Conservation (phyloP, 2,797 vertebrate genomes). For the Botia kubotai region DNA sequence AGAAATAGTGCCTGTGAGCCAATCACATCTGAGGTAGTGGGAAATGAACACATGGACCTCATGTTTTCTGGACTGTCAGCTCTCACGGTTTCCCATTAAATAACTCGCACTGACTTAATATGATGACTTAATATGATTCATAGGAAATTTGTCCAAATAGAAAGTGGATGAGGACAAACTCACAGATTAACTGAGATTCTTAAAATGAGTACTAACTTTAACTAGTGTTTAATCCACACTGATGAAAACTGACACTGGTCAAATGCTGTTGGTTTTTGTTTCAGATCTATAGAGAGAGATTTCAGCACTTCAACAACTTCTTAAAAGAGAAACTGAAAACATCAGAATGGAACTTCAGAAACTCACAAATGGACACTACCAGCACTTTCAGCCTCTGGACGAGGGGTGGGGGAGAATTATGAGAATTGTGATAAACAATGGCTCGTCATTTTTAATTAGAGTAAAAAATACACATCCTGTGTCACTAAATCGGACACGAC, state of each 20-base stretch:
- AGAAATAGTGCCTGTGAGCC: neutral
- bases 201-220: neutral
- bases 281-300: constrained; percentile 32
- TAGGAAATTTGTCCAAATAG: neutral
- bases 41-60: constrained; percentile 54
- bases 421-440: too few relatives aligned
- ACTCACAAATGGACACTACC: constrained; percentile 68
- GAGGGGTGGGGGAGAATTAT: constrained; percentile 65
- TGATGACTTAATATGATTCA: neutral
- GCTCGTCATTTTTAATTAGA: neutral
- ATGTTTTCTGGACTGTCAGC: constrained; percentile 37
- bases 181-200: neutral
- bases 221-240: neutral
- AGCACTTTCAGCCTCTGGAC: constrained; percentile 64
- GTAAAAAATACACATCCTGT: neutral
- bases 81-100: constrained; percentile 1
- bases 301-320: neutral
- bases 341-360: constrained; percentile 77
- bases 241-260: neutral
- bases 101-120: neutral
- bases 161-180: neutral
- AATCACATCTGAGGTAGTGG: constrained; percentile 41
- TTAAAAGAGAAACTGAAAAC: constrained; percentile 15
- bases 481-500: constrained; percentile 7
- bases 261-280: neutral